phyloP scores from a whole-genome alignment of 2,888 invertebrate genomes.

The Zelleria hepariella region DNA sequence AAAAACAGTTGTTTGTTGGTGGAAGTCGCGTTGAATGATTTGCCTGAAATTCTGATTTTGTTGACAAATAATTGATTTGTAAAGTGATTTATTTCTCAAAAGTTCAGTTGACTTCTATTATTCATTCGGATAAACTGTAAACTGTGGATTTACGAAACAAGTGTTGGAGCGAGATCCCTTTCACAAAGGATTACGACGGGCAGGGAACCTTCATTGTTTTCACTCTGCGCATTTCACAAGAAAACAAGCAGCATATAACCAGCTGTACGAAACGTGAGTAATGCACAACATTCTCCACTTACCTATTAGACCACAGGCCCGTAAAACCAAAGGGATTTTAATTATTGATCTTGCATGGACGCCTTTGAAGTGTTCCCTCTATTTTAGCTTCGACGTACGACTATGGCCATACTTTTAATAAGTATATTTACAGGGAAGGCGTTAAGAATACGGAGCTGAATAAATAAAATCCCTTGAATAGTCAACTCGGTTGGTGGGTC shows the following conservation, averaged over 20 bases:
- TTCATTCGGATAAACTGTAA: conserved; percentile 9
- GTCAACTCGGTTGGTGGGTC: too few species aligned
- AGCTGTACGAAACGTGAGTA: conserved; percentile 34
- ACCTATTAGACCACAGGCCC: too few species aligned
- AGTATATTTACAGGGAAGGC: too few species aligned
- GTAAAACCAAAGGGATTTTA: neutral
- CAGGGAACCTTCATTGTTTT: conserved; percentile 23
- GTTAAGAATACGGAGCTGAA: too few species aligned
- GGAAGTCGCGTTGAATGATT: conserved; percentile 33
- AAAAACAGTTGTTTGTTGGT: conserved; percentile 31
- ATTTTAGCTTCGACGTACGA: neutral
- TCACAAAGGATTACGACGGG: conserved; percentile 49
- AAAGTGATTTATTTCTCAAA: conserved; percentile 22
- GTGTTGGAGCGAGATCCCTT: conserved; percentile 35
- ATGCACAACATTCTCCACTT: neutral
- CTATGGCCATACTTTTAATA: too few species aligned
- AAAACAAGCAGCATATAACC: conserved; percentile 12
- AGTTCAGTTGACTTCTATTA: conserved; percentile 5
- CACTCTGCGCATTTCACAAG: conserved; percentile 29
- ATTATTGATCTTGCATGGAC: neutral
- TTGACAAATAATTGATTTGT: conserved; percentile 29
- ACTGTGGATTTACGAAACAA: conserved; percentile 12
- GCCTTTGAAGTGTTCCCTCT: neutral
- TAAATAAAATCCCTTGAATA: too few species aligned
- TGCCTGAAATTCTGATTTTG: conserved; percentile 25